Base-by-base conservation (phyloP, 2,888 invertebrate species). In the Amblyjoppa fuscipennis region DNA sequence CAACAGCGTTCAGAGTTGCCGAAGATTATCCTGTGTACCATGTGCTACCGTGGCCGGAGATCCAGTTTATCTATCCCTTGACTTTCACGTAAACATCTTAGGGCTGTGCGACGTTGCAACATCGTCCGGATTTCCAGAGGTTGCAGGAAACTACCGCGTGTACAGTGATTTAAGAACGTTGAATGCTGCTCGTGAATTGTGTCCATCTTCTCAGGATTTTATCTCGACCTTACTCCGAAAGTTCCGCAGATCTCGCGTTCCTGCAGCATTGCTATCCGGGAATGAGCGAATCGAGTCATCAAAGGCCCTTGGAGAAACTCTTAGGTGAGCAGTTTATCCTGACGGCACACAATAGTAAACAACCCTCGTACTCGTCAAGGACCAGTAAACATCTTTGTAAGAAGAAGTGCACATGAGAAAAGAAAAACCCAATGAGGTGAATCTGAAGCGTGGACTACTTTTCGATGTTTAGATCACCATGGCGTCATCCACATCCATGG, bases 341-440 rank as follows among this genome's bases (percentile, higher is more conserved):
- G 34, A 25, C 16, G 11, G 34, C 51, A 16, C 6, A 71, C 28
- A 49, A 69, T 28, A 51, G 41, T 5, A 34, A 68, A 74, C 25
- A 38, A 66, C n/a, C 45, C 49, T 9, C 49, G 66, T 4, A 45
- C 16, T 28, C 41, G 38, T 74, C 68, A 7, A 59, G 25, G 31
- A n/a, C 38, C 20, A 0, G n/a, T 25, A 61, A 82, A 59, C 51
- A 71, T 45, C 79, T 85, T 68, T 76, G 74, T 68, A 28, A 80
- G 68, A 75, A 53, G 59, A 25, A 59, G 66, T 34, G 68, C 49
- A 11, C n/a, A 66, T 16, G 51, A 68, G 64, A 71, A 75, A 71
- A 71, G 20, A 75, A 71, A 70, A 13, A 41, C 51, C 66, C 68
- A n/a, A 2, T 61, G 68, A 76, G 45, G 80, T 76, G 80, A 80